phyloP scores from a whole-genome alignment of 64 coral and sea anemone species.

The Stylophora pistillata region DNA sequence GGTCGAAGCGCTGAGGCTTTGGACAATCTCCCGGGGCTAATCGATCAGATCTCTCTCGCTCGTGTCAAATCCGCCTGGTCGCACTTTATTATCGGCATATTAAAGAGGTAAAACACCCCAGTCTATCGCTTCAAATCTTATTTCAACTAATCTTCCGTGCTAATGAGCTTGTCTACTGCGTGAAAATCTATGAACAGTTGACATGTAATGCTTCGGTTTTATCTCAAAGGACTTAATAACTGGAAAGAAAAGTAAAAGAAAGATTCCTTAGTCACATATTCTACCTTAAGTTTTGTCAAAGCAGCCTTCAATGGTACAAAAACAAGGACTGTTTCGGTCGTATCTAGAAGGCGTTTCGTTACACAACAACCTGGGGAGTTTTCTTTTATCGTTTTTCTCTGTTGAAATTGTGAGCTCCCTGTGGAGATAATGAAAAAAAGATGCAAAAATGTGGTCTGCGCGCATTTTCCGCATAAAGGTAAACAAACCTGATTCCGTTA shows the following conservation, averaged over 20 bases:
- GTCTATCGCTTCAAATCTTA: constrained; percentile 12
- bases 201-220: background rate
- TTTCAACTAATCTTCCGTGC: constrained; percentile 14
- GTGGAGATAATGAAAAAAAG: constrained; percentile 31
- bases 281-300: background rate
- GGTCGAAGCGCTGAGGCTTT: too few relatives aligned
- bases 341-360: background rate
- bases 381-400: background rate
- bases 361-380: background rate
- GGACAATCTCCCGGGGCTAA: too few relatives aligned
- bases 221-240: background rate
- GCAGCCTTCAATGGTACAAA: background rate
- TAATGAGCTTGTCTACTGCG: constrained; percentile 7
- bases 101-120: background rate
- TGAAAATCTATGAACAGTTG: background rate
- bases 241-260: background rate
- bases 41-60: background rate
- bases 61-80: background rate
- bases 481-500: constrained; percentile 33
- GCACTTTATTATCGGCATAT: constrained; percentile 1
- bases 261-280: background rate
- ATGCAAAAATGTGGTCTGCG: constrained; percentile 13
- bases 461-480: background rate
- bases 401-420: background rate
- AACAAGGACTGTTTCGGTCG: background rate